phyloP scores from a whole-genome alignment of 2,888 invertebrate genomes.

The Muscina levida region DNA sequence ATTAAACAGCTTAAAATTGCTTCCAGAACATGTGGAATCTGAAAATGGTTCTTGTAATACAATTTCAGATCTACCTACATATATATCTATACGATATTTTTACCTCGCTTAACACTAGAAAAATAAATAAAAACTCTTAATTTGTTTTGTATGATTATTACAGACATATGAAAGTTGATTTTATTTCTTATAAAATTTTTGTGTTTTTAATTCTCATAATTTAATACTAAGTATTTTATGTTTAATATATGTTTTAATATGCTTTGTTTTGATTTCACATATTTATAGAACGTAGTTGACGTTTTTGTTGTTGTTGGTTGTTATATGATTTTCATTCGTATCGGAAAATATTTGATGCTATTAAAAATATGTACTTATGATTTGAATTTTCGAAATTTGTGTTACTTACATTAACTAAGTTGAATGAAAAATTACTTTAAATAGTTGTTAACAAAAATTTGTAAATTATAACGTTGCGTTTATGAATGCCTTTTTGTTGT shows the following conservation, averaged over 20 bases:
- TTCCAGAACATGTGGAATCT: too few species aligned
- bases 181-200: constrained; percentile 35
- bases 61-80: too few species aligned
- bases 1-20: too few species aligned
- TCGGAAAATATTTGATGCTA: constrained; percentile 19
- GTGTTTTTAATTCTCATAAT: constrained; percentile 10
- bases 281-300: neutral
- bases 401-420: constrained; percentile 19
- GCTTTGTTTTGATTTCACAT: neutral
- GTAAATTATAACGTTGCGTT: constrained; percentile 12
- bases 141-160: constrained; percentile 3
- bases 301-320: neutral
- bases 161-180: constrained; percentile 32
- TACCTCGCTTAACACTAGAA: too few species aligned
- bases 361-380: constrained; percentile 6
- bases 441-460: too few species aligned
- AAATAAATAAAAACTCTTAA: too few species aligned
- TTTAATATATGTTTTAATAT: constrained; percentile 14
- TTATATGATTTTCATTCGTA: too few species aligned
- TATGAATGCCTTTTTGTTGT: constrained; percentile 24
- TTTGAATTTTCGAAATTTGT: neutral
- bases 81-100: too few species aligned
- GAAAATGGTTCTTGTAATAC: too few species aligned
- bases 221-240: constrained; percentile 26
- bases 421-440: neutral